Base-by-base conservation (phyloP, 2,797 vertebrate genomes). In the Australoheros facetus region DNA sequence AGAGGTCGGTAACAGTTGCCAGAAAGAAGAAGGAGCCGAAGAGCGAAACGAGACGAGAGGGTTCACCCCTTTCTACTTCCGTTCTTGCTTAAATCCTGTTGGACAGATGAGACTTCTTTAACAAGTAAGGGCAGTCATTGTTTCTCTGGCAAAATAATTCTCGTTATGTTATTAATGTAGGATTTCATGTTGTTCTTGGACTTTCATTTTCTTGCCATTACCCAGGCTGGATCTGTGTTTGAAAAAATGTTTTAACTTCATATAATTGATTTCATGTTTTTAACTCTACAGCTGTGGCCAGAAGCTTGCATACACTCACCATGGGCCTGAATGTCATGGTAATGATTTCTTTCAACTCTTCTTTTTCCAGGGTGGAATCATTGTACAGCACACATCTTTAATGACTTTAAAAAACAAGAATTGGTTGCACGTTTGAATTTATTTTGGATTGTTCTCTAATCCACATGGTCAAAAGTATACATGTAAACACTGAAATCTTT, bases 1-100 rank as follows among this genome's bases (percentile, higher is more conserved):
- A 84, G 82, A 73, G 78, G 73, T 32, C 59, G 51, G 26, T 48
- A 69, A 73, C 56, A 69, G 5, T 16, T 32, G 16, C 3, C 69
- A 39, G 37, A 21, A 56, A 34, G 8, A 56, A 34, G 21, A 42
- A 53, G 9, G 34, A 21, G 13, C 55, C 48, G 53, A 74, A 74
- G 60, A 54, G 2, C n/a, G 2, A 55, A 73, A 66, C 4, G 26
- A 45, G 5, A 28, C 30, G 59, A 74, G 55, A 79, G 14, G n/a
- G 1, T 14, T 80, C 64, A 21, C 53, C 59, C 21, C 30, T 4
- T 2, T 1, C 0, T 21, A 26, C 53, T 85, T 85, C 76, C 80
- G 54, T 3, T 1, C 62, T 77, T 7, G 69, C 71, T 75, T 71
- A 19, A 17, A 45, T 28, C 8, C 34, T 26, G 45, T 53, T 69